Percentiles rank a stretch among this genome's conserved stretches.
Conservation (phyloP, 2,797 vertebrate species). For the Rallus crepitans region DNA sequence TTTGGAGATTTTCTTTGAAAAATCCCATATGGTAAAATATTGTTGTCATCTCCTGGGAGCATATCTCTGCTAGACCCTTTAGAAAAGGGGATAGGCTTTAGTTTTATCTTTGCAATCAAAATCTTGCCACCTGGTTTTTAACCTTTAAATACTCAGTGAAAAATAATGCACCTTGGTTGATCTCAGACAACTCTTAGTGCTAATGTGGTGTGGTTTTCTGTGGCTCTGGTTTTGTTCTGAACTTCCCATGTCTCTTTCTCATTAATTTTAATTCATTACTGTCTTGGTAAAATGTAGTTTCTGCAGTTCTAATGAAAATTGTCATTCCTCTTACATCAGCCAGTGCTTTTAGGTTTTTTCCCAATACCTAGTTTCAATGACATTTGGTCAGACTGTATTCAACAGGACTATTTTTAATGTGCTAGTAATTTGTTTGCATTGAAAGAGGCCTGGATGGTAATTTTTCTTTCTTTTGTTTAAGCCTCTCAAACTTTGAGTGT, state of each 20-base stretch:
- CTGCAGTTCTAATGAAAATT: neutral
- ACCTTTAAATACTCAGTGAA: conserved; percentile 23
- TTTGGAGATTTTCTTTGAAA: conserved; percentile 36
- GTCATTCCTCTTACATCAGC: neutral
- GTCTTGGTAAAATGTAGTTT: neutral
- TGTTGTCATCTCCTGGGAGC: neutral
- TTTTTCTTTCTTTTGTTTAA: neutral
- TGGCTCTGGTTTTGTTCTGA: neutral
- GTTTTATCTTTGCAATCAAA: neutral
- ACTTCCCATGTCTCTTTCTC: neutral
- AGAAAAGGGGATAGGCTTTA: neutral
- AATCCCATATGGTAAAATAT: conserved; percentile 13
- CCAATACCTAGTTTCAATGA: neutral
- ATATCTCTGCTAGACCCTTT: neutral
- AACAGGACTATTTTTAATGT: neutral
- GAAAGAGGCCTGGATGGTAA: neutral
- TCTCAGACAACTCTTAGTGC: neutral
- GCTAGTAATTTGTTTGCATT: neutral
- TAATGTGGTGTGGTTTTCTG: neutral
- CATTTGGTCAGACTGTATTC: neutral
- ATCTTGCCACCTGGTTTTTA: neutral
- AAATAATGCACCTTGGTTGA: neutral
- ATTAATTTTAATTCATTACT: neutral
- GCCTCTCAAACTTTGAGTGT: neutral
- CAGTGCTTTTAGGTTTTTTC: neutral